Base-by-base conservation (phyloP, 1,140 invertebrate genomes). In the Zaprionus kolodkinae region DNA sequence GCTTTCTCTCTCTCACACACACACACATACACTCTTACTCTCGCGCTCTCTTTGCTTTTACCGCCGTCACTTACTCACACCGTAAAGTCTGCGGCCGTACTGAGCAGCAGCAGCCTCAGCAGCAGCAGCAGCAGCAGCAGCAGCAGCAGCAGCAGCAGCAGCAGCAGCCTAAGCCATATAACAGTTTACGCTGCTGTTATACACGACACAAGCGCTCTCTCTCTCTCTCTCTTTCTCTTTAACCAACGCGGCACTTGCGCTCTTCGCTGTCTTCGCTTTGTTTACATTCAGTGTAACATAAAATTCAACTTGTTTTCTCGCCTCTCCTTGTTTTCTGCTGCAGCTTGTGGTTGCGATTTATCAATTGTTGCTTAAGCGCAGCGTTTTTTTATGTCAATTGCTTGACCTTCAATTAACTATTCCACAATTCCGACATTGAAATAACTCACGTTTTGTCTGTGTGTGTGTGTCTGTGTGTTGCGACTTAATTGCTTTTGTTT, bases 271-370 rank as follows among this genome's bases (percentile, higher is more conserved):
- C 45, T 59, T 64, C 54, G 73, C 54, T 73, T 89, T 88, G 84
- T 89, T 88, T 88, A 87, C 84, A 84, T 84, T 84, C 21, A 77
- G 80, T 79, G 83, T 72, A 80, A 84, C 80, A 88, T 83, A 57
- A 72, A 82, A 71, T 72, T 43, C 38, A 61, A 68, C 54, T 52
- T 67, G 36, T 50, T 57, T 36, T 10, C 64, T 43, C 38, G 48
- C 17, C 52, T 79, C 45, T 79, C 40, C 13, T 15, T 43, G 40
- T 43, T 10, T 56, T 50, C n/a, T n/a, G n/a, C n/a, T n/a, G n/a
- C n/a, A n/a, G n/a, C n/a, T n/a, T n/a, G n/a, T n/a, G n/a, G 43
- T 25, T 35, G 56, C 63, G 73, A 76, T 78, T 80, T 87, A 87
- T 89, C 61, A 77, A 59, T 75, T 84, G 65, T 59, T 69, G 57